Evolutionary conservation across 2,797 vertebrate species (phyloP).

Genomic region (Huso huso): DNA sequence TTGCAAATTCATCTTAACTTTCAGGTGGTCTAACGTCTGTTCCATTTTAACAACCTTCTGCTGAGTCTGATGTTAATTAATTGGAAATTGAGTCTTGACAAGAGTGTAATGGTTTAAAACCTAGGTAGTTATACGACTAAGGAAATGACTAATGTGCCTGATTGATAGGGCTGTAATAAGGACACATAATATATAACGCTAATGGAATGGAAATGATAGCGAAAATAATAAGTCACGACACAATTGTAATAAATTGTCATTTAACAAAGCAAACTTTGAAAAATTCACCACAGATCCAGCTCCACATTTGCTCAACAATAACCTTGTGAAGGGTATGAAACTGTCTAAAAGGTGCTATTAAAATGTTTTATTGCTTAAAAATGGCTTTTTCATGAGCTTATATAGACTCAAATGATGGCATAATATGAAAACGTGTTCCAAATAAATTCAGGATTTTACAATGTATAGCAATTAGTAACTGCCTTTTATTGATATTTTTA

Average conservation of each 20-base stretch:
- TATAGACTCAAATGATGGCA: no score
- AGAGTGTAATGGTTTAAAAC: neutral
- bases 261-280: no score
- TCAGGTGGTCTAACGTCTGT: neutral
- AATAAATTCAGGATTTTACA: no score
- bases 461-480: no score
- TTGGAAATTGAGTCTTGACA: neutral
- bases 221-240: no score
- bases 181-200: neutral
- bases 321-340: neutral
- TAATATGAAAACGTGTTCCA: no score
- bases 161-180: neutral
- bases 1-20: neutral
- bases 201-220: neutral
- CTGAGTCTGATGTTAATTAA: neutral
- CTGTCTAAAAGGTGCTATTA: neutral
- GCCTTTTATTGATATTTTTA: no score
- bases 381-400: no score
- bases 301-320: slow-evolving; percentile 42
- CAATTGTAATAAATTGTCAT: no score
- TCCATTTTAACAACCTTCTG: neutral
- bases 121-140: neutral
- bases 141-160: neutral
- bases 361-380: neutral
- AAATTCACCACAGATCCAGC: slow-evolving; percentile 19